Conservation (phyloP, 2,797 vertebrate species). For the Merluccius polli region DNA sequence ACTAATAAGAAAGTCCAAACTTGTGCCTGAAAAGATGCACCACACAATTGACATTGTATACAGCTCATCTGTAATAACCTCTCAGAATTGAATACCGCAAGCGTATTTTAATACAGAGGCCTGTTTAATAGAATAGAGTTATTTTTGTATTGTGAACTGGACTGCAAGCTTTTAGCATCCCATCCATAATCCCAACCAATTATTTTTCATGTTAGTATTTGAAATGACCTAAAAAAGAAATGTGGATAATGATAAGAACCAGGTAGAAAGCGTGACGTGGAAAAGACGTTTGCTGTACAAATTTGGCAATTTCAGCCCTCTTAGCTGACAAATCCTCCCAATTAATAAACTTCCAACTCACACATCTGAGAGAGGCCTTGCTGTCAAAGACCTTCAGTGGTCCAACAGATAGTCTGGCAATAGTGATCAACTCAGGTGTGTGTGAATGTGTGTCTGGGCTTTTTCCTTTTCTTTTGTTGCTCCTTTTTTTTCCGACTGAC, state of each 20-base stretch:
- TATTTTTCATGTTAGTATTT: neutral
- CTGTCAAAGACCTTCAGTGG: neutral
- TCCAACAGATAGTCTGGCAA: too few relatives aligned
- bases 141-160: neutral
- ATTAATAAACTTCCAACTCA: neutral
- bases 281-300: neutral
- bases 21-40: neutral
- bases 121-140: neutral
- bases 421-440: neutral
- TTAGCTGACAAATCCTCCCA: neutral
- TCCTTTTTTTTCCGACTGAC: neutral
- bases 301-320: neutral
- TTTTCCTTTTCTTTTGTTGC: neutral
- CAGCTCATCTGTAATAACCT: neutral
- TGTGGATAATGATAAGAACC: neutral
- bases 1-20: too few relatives aligned
- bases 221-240: neutral
- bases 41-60: neutral
- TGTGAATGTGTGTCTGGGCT: neutral
- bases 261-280: neutral
- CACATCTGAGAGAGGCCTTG: neutral
- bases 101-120: neutral
- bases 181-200: neutral
- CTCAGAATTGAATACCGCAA: neutral
- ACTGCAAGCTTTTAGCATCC: neutral